Evolutionary conservation across 2,113 vertebrate species (phyloP).

Genomic region (Herpetotheres cachinnans): DNA sequence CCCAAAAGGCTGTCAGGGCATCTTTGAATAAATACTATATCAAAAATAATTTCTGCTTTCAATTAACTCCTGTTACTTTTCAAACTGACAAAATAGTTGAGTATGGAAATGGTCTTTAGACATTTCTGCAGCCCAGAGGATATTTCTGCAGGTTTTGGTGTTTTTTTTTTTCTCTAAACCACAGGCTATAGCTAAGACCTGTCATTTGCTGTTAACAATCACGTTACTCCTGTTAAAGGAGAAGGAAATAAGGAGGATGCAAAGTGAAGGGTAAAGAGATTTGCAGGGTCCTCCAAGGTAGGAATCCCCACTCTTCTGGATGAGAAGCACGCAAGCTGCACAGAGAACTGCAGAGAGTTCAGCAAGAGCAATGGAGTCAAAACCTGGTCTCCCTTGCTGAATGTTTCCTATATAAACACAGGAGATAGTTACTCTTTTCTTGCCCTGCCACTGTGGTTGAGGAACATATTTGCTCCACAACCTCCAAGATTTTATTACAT

Average conservation of each 20-base stretch:
- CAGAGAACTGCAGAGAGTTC: background rate
- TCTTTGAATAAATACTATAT: background rate
- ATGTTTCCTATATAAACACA: background rate
- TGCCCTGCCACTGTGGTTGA: background rate
- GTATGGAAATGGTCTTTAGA: background rate
- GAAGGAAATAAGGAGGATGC: background rate
- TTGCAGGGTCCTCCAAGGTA: background rate
- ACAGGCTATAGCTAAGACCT: background rate
- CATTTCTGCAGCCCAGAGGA: background rate
- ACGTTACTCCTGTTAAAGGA: background rate
- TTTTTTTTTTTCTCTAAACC: background rate
- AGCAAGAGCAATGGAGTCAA: background rate
- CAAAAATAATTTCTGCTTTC: background rate
- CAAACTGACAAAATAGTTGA: background rate
- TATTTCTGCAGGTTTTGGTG: background rate
- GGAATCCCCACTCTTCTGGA: background rate
- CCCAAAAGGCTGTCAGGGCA: background rate
- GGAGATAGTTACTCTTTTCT: background rate
- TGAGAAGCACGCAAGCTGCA: background rate
- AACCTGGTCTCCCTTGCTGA: background rate
- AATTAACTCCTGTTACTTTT: background rate
- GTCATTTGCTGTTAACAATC: background rate
- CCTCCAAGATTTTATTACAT: background rate
- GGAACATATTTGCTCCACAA: background rate
- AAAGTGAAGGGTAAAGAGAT: background rate